Evolutionary conservation across 2,888 invertebrate genomes (phyloP), one percentile per base, ranked within the genome.

Genomic region (Cephus runcator): DNA sequence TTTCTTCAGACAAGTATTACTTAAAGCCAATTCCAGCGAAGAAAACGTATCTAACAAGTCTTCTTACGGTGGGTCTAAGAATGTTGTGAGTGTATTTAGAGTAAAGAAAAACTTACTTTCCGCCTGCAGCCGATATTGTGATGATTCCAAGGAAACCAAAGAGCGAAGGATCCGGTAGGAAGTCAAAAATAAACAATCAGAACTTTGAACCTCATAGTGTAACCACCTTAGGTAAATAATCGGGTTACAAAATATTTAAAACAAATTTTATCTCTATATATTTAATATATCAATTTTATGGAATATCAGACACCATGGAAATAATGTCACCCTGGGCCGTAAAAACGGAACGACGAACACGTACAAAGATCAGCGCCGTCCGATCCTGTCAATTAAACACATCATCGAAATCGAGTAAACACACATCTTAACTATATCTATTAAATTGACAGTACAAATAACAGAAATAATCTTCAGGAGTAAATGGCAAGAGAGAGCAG

Each of bases 1-100:
- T 36, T 91, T 87, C 76, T 91, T 91, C 76, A 85, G 87, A 69
- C 90, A 90, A 78, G 76, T 91, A 34, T 91, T 90, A 75, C 73
- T 83, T 0, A 85, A 81, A 75, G 12, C 77, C 11, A 83, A 83
- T 80, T 75, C 82, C 1, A 69, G 77, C 0, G 77, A 83, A 0
- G 87, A 87, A 40, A 81, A 82, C 73, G 80, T 86, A 23, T 89
- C 90, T 3, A 86, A 85, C 33, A 82, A 81, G 79, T 89, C 90
- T 1, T 90, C 88, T 1, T 85, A 86, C 81, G 87, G 90, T 90
- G 81, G 73, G 75, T 31, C 12, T 31, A 31, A 71, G 12, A 71
- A 71, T 71, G 12, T 71, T 71, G 6, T 3, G 15, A 31, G 11
- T 71, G 12, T 71, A 33, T 56, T 56, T 56, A 2, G 9, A 56